Evolutionary conservation across 1,140 invertebrate genomes (phyloP).

Genomic region (Trichoplusia ni): DNA sequence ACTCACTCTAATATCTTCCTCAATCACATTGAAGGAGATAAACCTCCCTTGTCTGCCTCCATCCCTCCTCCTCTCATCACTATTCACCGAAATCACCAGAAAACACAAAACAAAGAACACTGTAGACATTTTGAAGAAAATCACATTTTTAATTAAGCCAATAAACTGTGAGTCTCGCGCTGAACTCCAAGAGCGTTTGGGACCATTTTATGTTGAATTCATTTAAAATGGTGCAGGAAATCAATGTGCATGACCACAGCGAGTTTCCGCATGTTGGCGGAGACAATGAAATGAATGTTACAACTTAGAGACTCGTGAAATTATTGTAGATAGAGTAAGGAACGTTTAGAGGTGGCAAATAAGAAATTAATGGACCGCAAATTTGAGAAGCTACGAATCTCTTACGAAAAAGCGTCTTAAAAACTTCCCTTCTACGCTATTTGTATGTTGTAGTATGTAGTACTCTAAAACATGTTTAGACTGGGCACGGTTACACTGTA

Average conservation of each 20-base stretch:
- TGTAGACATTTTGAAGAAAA: constrained; percentile 40
- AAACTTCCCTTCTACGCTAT: too few relatives aligned
- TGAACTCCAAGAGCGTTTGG: constrained; percentile 46
- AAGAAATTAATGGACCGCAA: too few relatives aligned
- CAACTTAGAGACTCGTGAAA: constrained; percentile 35
- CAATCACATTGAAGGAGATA: constrained; percentile 57
- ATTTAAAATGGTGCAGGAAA: constrained; percentile 53
- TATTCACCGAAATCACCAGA: constrained; percentile 27
- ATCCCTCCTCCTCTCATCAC: constrained; percentile 39
- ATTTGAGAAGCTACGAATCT: background rate
- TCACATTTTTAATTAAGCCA: constrained; percentile 41
- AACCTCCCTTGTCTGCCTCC: constrained; percentile 51
- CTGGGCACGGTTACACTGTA: too few relatives aligned
- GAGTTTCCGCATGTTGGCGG: constrained; percentile 64
- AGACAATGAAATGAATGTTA: constrained; percentile 42
- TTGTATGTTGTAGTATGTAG: too few relatives aligned
- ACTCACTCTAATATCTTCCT: constrained; percentile 67
- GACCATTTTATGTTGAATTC: constrained; percentile 49
- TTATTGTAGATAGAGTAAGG: background rate
- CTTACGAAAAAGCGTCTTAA: too few relatives aligned
- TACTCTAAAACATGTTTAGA: too few relatives aligned
- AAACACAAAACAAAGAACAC: constrained; percentile 40
- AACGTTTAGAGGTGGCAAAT: constrained; percentile 4
- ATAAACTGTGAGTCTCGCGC: constrained; percentile 41
- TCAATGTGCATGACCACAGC: constrained; percentile 38